Base-by-base conservation (phyloP, 2,888 invertebrate genomes). In the Idaea straminata region DNA sequence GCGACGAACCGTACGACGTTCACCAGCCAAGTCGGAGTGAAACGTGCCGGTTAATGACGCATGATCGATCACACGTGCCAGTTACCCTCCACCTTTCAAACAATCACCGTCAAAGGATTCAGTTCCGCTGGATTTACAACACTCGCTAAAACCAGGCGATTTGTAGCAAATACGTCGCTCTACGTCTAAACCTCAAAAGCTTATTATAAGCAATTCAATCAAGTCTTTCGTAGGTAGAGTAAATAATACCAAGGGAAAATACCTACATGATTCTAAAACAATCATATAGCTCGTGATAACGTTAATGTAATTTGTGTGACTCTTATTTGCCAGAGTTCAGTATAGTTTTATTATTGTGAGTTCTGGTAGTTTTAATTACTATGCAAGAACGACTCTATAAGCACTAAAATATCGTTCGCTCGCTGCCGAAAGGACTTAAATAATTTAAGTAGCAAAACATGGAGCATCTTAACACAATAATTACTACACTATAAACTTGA, bases 1-100 rank as follows among this genome's bases (percentile, higher is more conserved):
- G 81, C 82, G 80, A 79, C 79, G 78, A 78, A 82, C 78, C 80
- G 80, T 77, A 74, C 78, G 80, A 80, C 76, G 25, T 25, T 25
- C 47, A 13, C 13, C 47, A 59, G n/a, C 58, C 58, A 79, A 76
- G 74, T 75, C 77, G 80, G 77, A 77, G 13, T 76, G 75, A 77
- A 77, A 73, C 74, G 72, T 74, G 73, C 74, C 70, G 71, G 70
- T 75, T 73, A 73, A 75, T 66, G 66, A 73, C 78, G 75, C 76
- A 77, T 82, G 81, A 83, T 82, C 76, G 82, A 84, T 83, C 81
- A 81, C 76, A 71, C 71, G 69, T 65, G 63, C 61, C 57, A 47
- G 10, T 47, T 13, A 47, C 47, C 47, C 47, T 13, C 38, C 13
- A 13, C 47, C 47, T 47, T 47, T 47, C 47, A 47, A 47, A 47